Evolutionary conservation across 2,888 invertebrate genomes (phyloP), one percentile per base, ranked within the genome.

Genomic region (Drosophila falleni): DNA sequence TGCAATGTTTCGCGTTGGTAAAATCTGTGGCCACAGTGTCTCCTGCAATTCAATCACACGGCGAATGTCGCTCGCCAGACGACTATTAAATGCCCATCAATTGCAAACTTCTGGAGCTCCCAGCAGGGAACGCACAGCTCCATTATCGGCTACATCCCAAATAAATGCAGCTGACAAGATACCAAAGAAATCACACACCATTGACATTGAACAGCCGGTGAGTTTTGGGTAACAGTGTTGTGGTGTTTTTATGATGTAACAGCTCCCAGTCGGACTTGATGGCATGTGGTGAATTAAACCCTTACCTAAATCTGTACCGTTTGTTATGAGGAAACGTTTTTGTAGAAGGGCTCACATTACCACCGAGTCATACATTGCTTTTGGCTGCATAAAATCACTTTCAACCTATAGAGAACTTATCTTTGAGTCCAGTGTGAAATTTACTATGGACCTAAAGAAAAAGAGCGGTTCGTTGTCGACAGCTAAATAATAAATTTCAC

Each of bases 221-320:
- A 72, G 35, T 61, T 1, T 16, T 53, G 16, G 11, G 26, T 37
- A 66, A 10, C 29, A 41, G 49, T 26, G 3, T 37, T 29, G 29
- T n/a, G 19, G 23, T 39, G 53, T 39, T 39, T 26, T 56, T 67
- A 31, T 77, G 78, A 79, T 78, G 68, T 80, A 86, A 76, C 60
- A 37, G 37, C n/a, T 1, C 37, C 37, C 37, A 37, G 37, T 37
- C 37, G 37, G 37, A 37, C n/a, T 37, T 2, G n/a, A n/a, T 5
- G 35, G 5, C 37, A n/a, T 33, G 33, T 33, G 33, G 33, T 33
- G 33, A 33, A 33, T 11, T 0, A 11, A 33, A 11, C 0, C 13
- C 5, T 13, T 4, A 10, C 33, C 33, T 2, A 11, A 33, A 11
- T 1, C 13, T 35, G n/a, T 5, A 5, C 35, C 13, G 4, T n/a